Conservation (phyloP, 2,888 invertebrate species). For the Eremobia ochroleuca region DNA sequence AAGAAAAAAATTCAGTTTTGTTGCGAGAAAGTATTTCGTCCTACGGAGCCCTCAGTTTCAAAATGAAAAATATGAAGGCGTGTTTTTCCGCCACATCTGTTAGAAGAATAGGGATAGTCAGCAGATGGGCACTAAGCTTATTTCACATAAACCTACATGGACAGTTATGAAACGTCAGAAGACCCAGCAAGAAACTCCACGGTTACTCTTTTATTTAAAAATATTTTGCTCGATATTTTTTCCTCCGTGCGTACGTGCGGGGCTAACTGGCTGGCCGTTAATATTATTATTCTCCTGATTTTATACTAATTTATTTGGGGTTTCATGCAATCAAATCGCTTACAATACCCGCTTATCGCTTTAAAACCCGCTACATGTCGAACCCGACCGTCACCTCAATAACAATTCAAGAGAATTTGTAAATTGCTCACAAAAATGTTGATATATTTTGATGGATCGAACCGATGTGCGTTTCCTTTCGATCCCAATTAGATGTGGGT, state of each 20-base stretch:
- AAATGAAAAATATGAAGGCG: background rate
- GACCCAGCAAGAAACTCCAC: background rate
- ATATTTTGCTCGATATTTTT: no score
- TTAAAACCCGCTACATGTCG: conserved; percentile 19
- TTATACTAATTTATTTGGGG: background rate
- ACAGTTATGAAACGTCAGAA: no score
- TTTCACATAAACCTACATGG: background rate
- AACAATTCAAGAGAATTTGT: conserved; percentile 62
- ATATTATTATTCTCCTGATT: no score
- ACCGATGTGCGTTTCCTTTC: conserved; percentile 50
- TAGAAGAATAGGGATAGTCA: background rate
- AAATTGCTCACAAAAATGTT: conserved; percentile 68
- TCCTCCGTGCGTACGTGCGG: no score
- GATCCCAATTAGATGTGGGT: conserved; percentile 56
- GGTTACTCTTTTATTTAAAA: no score
- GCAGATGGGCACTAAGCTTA: background rate
- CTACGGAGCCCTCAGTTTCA: no score
- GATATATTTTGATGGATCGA: conserved; percentile 70
- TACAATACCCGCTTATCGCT: background rate
- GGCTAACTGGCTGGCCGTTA: no score
- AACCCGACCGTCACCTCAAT: conserved; percentile 22
- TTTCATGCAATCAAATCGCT: background rate
- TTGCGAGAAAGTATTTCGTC: background rate
- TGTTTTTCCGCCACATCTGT: background rate
- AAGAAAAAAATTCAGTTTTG: background rate